A percentile compares a stretch with the other conserved stretches of the same genome.
These are phyloP conservation scores for Aspidapion aeneum DNA, from an alignment of 2,888 invertebrate genomes.

Conservation along the genomic window DNA sequence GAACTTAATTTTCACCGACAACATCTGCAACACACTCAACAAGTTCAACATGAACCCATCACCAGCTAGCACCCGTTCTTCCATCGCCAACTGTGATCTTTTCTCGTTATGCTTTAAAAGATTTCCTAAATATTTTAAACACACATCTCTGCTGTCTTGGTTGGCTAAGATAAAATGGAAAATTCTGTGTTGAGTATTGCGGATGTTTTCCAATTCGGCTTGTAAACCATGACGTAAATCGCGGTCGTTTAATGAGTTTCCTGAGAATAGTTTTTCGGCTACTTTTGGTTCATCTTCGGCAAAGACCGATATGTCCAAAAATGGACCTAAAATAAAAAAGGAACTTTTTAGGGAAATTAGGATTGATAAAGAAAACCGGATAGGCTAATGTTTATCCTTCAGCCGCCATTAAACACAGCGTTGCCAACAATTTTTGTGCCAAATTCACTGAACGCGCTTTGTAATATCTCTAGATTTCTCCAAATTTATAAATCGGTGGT, in stretches of 20 bases:
- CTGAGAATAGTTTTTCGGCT: slow-evolving; percentile 47
- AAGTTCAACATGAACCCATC: slow-evolving; percentile 97
- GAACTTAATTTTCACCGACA: slow-evolving; percentile 85
- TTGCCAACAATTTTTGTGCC: no score
- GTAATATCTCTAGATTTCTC: no score
- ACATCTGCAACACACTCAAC: slow-evolving; percentile 83
- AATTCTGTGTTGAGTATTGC: slow-evolving; percentile 74
- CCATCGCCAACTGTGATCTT: slow-evolving; percentile 85
- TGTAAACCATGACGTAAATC: slow-evolving; percentile 69
- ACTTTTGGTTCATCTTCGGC: slow-evolving; percentile 85
- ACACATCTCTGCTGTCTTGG: slow-evolving; percentile 71
- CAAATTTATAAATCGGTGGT: no score
- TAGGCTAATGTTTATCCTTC: no score
- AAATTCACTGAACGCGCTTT: no score
- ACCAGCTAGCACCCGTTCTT: slow-evolving; percentile 81
- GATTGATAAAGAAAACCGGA: no score
- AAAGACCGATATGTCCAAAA: slow-evolving; percentile 87
- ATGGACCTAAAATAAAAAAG: slow-evolving; percentile 90
- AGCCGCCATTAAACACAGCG: no score
- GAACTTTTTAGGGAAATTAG: no score
- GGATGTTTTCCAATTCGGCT: slow-evolving; percentile 74
- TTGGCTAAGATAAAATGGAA: slow-evolving; percentile 83
- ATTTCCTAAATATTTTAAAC: slow-evolving; percentile 75
- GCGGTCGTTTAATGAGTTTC: slow-evolving; percentile 58
- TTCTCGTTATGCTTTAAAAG: slow-evolving; percentile 80